A percentile compares a stretch with the other conserved stretches of the same genome.
Evolutionary conservation across 2,113 vertebrate genomes (phyloP).

Genomic region (Odontesthes bonariensis): DNA sequence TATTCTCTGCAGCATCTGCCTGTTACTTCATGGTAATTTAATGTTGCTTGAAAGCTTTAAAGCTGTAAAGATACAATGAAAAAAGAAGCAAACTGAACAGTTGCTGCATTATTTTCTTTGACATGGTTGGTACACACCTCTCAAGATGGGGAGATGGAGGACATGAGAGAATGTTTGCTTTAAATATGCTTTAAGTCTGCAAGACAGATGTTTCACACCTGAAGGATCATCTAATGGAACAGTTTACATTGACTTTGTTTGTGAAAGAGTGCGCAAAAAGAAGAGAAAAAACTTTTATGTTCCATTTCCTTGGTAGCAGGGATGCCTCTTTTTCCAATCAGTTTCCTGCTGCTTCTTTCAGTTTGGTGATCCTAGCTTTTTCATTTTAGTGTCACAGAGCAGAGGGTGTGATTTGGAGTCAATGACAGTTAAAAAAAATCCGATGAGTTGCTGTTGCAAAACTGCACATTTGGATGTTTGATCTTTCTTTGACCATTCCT

Average conservation of each 20-base stretch:
- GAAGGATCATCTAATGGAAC: constrained; percentile 28
- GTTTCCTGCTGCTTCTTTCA: no score
- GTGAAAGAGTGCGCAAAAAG: no score
- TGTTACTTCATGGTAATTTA: not conserved
- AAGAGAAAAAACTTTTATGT: no score
- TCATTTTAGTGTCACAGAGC: not conserved
- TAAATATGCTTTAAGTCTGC: constrained; percentile 40
- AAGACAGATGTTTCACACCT: constrained; percentile 46
- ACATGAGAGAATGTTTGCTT: constrained; percentile 21
- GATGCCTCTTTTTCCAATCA: no score
- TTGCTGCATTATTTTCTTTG: not conserved
- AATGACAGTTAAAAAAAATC: not conserved
- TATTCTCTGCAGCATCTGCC: not conserved
- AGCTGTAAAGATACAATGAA: not conserved
- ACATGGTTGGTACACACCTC: not conserved
- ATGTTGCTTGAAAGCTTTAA: not conserved
- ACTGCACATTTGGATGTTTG: not conserved
- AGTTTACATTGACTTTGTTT: constrained; percentile 11
- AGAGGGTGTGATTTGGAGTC: not conserved
- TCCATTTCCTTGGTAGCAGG: no score
- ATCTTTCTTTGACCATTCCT: not conserved
- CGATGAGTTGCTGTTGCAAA: not conserved
- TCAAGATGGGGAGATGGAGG: not conserved
- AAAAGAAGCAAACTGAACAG: not conserved
- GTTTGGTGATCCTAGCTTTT: no score